Conservation (phyloP, 1,140 invertebrate species). For the Drosophila pachea region DNA sequence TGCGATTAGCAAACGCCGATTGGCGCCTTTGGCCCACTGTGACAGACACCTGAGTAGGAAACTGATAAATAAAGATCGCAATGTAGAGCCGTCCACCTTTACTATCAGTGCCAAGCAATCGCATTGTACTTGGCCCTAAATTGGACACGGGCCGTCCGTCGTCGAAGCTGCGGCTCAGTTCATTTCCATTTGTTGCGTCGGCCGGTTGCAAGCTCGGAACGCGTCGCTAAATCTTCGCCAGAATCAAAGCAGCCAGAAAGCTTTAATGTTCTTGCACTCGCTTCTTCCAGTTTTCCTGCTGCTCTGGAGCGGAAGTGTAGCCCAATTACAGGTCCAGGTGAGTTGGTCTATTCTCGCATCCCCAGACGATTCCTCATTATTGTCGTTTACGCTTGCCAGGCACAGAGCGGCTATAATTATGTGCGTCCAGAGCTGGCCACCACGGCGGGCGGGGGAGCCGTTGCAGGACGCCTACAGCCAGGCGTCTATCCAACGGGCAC, state of each 20-base stretch:
- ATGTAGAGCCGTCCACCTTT: constrained; percentile 54
- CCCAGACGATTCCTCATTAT: background rate
- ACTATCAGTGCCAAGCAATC: constrained; percentile 62
- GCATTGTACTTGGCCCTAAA: constrained; percentile 70
- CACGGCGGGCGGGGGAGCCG: constrained; percentile 51
- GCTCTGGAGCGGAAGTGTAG: constrained; percentile 49
- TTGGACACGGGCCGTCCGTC: constrained; percentile 34
- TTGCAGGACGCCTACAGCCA: constrained; percentile 42
- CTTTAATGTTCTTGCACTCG: constrained; percentile 46
- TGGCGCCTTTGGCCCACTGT: constrained; percentile 41
- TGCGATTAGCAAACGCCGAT: background rate
- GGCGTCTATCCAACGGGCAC: constrained; percentile 54
- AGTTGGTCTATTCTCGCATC: background rate
- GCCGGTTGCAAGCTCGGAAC: constrained; percentile 45
- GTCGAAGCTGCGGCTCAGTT: constrained; percentile 59
- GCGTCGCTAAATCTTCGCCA: constrained; percentile 25
- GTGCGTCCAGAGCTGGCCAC: constrained; percentile 77
- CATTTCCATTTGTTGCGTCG: constrained; percentile 62
- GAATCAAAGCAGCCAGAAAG: constrained; percentile 34
- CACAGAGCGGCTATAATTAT: constrained; percentile 80
- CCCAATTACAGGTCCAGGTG: constrained; percentile 63
- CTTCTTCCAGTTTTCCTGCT: constrained; percentile 61
- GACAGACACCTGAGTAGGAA: constrained; percentile 54
- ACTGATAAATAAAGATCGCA: constrained; percentile 74
- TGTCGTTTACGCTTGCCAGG: constrained; percentile 46